These are phyloP conservation scores for Aulostomus chinensis DNA, from an alignment of 2,797 vertebrate species.

Conservation along the genomic window DNA sequence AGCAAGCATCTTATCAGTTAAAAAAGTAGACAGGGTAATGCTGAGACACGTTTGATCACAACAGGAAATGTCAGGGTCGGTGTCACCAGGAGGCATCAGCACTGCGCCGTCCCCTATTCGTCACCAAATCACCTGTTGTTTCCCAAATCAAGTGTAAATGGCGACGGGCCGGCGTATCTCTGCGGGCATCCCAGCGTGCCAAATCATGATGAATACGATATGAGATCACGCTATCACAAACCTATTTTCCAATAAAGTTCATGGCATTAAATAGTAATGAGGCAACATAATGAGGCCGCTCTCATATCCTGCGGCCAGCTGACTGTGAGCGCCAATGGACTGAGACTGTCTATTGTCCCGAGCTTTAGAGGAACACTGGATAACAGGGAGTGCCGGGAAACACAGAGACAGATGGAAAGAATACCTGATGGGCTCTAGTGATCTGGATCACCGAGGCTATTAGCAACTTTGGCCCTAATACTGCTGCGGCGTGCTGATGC, in stretches of 20 bases:
- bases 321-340: conserved; percentile 54
- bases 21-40: too few species aligned
- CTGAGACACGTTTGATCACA: too few species aligned
- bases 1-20: too few species aligned
- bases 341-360: conserved; percentile 46
- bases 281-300: conserved; percentile 64
- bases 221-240: conserved; percentile 53
- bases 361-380: conserved; percentile 16
- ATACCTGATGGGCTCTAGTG: too few species aligned
- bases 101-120: conserved; percentile 9
- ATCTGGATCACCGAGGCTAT: conserved; percentile 45
- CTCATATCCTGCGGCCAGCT: conserved; percentile 41
- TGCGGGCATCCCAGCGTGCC: conserved; percentile 25
- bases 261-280: conserved; percentile 72
- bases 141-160: conserved; percentile 52
- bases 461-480: conserved; percentile 24
- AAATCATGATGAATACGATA: conserved; percentile 55
- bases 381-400: conserved; percentile 17
- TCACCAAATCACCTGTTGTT: conserved; percentile 37
- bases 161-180: conserved; percentile 42
- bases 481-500: conserved; percentile 20
- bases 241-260: conserved; percentile 67
- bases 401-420: conserved; percentile 39
- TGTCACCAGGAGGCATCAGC: conserved; percentile 16
- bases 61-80: conserved; percentile 35